phyloP scores from a whole-genome alignment of 2,797 vertebrate genomes.

The Ptychadena robeensis region DNA sequence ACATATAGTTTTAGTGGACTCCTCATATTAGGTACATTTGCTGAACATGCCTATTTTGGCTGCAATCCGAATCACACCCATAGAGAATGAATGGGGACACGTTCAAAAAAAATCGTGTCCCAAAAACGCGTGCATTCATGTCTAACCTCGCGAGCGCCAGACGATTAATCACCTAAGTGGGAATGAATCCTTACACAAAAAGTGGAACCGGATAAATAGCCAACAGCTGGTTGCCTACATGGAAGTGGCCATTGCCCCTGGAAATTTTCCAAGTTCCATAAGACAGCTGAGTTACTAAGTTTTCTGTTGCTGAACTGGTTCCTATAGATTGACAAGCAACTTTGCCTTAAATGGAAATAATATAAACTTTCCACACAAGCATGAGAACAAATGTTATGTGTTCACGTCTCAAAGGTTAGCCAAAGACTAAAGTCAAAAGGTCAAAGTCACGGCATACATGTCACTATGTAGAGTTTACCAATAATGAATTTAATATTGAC shows the following conservation, averaged over 20 bases:
- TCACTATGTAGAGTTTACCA: neutral
- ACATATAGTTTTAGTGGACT: too few relatives aligned
- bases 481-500: neutral
- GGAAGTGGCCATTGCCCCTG: neutral
- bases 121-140: too few relatives aligned
- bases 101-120: too few relatives aligned
- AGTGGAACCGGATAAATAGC: neutral
- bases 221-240: constrained; percentile 3
- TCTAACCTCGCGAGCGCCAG: too few relatives aligned
- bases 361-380: neutral
- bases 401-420: neutral
- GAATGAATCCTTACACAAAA: too few relatives aligned
- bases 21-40: too few relatives aligned
- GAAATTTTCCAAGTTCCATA: neutral
- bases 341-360: constrained; percentile 10
- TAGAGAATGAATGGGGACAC: too few relatives aligned
- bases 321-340: neutral
- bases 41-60: too few relatives aligned
- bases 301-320: constrained; percentile 12
- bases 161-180: too few relatives aligned
- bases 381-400: neutral
- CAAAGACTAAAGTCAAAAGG: neutral
- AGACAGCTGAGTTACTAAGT: neutral
- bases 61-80: too few relatives aligned
- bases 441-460: neutral